phyloP scores from a whole-genome alignment of 2,113 vertebrate species.

The Cyanistes caeruleus region DNA sequence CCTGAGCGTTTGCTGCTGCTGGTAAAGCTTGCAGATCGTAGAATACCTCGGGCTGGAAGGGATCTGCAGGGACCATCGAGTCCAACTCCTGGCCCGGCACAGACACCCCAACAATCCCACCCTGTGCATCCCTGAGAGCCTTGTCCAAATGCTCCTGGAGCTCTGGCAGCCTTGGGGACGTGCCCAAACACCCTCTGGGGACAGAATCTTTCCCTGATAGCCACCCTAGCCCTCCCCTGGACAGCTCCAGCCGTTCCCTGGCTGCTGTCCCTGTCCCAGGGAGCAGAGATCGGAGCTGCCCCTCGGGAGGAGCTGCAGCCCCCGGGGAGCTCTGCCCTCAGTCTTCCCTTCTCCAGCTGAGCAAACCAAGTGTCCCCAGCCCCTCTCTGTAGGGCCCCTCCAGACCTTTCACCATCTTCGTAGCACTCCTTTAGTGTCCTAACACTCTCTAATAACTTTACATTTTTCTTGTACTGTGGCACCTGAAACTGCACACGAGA shows the following conservation, averaged over 20 bases:
- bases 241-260: background rate
- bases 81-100: background rate
- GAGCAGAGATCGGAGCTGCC: background rate
- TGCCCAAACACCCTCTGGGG: background rate
- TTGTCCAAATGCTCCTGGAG: background rate
- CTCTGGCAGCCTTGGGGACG: background rate
- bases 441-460: background rate
- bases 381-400: accelerated
- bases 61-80: background rate
- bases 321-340: background rate
- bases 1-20: background rate
- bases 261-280: background rate
- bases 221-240: background rate
- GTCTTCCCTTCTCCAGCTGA: background rate
- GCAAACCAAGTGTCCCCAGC: background rate
- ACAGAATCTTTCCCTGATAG: background rate
- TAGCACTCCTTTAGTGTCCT: background rate
- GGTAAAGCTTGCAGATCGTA: background rate
- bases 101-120: background rate
- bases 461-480: background rate
- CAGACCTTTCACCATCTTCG: background rate
- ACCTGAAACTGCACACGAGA: background rate
- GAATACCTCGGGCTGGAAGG: background rate
- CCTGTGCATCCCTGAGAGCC: background rate
- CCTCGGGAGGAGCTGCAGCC: background rate